Evolutionary conservation across 2,113 vertebrate genomes (phyloP).

Genomic region (Columbina picui): DNA sequence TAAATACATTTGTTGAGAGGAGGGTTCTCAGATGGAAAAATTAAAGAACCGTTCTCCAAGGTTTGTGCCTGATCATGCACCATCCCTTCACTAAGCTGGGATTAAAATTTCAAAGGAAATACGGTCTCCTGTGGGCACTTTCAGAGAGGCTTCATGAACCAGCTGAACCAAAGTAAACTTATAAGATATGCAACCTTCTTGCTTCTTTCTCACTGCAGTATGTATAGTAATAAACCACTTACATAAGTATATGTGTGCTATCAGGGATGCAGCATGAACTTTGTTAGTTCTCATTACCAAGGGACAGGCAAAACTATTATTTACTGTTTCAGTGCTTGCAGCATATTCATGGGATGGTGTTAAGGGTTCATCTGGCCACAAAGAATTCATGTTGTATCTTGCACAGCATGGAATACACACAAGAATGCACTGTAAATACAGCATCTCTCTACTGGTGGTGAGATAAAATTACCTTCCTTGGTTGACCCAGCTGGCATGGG

Average conservation of each 20-base stretch:
- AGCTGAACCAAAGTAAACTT: not conserved
- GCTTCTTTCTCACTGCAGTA: not conserved
- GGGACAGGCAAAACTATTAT: not conserved
- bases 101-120: conserved; percentile 6
- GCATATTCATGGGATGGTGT: not conserved
- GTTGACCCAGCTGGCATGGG: not conserved
- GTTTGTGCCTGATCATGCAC: not conserved
- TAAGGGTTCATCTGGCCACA: not conserved
- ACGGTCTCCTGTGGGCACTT: not conserved
- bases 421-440: not conserved
- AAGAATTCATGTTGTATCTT: not conserved
- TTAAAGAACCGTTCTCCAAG: not conserved
- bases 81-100: not conserved
- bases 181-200: not conserved
- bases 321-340: not conserved
- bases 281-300: not conserved
- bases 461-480: not conserved
- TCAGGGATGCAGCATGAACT: not conserved
- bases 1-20: not conserved
- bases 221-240: not conserved
- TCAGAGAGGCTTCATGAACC: not conserved
- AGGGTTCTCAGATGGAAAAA: not conserved
- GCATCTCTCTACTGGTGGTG: not conserved
- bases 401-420: not conserved
- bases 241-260: rapidly evolving